Evolutionary conservation across 2,113 vertebrate species (phyloP), one percentile per base, ranked within the genome.

Genomic region (Cinclus cinclus): DNA sequence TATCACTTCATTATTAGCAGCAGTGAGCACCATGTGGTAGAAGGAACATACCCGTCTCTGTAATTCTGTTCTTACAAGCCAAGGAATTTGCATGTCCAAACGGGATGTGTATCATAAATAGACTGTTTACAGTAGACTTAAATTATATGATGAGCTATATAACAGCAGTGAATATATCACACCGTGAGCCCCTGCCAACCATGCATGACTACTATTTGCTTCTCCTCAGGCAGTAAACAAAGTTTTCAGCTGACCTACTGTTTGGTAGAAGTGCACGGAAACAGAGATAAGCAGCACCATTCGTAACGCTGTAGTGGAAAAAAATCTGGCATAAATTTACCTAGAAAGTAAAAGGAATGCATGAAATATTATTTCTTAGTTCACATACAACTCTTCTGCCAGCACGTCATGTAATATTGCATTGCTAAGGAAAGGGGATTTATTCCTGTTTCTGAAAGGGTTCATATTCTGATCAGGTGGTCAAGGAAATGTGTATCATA

Each of bases 191-290:
- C 70, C 70, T 95, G 94, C 91, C 92, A 96, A 9, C 95, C 68
- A 25, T 84, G 70, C 76, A 25, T 82, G 95, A 96, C 91, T 96
- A 86, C 92, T 94, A 77, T 96, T 93, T 94, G 63, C 94, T 71
- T 81, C 64, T 83, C 79, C 52, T 93, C 78, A 88, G 87, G 96
- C 74, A 47, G 68, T 89, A 96, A 92, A 94, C 95, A 90, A 94
- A 92, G 89, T 96, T 96, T 97, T 95, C 92, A 92, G 55, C 77
- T 96, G 95, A 97, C 95, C 95, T 89, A 90, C 92, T 93, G 94
- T 95, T 96, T 95, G 39, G 95, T 47, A 85, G 73, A 92, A 96
- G 86, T 78, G 83, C 95, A 65, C n/a, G 52, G 95, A 93, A 96
- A 96, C 89, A 96, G 80, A 95, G 90, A 93, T 95, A 96, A 94